Percentiles rank a stretch among this genome's conserved stretches.
Evolutionary conservation across 2,888 invertebrate species (phyloP).

Genomic region (Cepaea hortensis): DNA sequence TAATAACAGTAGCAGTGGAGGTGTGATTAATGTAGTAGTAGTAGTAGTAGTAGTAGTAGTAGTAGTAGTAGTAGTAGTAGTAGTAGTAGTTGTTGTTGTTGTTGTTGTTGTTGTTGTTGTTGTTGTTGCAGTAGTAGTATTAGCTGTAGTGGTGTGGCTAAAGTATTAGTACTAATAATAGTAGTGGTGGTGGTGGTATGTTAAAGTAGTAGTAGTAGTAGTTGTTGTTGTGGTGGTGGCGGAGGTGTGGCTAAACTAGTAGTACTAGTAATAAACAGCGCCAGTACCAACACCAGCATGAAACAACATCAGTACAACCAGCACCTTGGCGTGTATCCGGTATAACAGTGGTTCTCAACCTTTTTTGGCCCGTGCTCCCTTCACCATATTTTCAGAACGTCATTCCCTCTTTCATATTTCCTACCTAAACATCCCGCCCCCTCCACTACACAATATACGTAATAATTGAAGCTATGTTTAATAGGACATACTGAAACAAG

Average conservation of each 20-base stretch:
- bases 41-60: not conserved
- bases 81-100: not conserved
- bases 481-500: no score
- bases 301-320: no score
- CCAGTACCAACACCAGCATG: no score
- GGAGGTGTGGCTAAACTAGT: not conserved
- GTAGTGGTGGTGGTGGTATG: not conserved
- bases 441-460: no score
- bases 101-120: not conserved
- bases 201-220: not conserved
- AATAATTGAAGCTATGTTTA: no score
- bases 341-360: no score
- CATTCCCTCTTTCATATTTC: no score
- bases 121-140: not conserved
- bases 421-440: no score
- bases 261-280: not conserved
- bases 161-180: slow-evolving; percentile 1
- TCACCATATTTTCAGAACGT: no score
- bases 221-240: not conserved
- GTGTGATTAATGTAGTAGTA: not conserved
- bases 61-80: not conserved
- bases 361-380: no score
- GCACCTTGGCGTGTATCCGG: no score
- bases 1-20: not conserved
- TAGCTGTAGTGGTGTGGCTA: not conserved